A percentile compares a stretch with the other conserved stretches of the same genome.
Evolutionary conservation across 2,888 invertebrate species (phyloP).

Genomic region (Bibio marci): DNA sequence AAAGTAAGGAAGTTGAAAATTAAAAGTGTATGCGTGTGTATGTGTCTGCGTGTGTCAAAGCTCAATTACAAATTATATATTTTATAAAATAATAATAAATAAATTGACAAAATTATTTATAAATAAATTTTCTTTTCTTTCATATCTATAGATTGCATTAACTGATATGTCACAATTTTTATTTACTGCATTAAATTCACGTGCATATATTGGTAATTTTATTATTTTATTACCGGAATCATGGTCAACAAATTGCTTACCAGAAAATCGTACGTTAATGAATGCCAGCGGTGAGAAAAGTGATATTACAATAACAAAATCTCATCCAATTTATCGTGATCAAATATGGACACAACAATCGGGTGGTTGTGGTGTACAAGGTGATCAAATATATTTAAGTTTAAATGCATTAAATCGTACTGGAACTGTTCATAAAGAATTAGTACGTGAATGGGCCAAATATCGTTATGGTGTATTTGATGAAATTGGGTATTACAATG

Average conservation of each 20-base stretch:
- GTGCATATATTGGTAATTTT: constrained; percentile 37
- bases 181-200: constrained; percentile 36
- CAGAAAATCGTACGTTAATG: constrained; percentile 19
- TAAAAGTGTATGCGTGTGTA: no score
- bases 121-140: constrained; percentile 5
- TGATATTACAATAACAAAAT: constrained; percentile 34
- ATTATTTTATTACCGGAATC: constrained; percentile 39
- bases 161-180: constrained; percentile 37
- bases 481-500: constrained; percentile 40
- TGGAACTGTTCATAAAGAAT: constrained; percentile 23
- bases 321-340: constrained; percentile 34
- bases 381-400: constrained; percentile 38
- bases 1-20: no score
- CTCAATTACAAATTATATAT: no score
- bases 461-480: constrained; percentile 52
- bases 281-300: constrained; percentile 33
- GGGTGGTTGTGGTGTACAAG: constrained; percentile 36
- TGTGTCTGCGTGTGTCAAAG: no score
- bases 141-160: constrained; percentile 33
- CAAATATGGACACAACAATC: constrained; percentile 43
- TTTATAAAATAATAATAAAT: no score
- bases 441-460: constrained; percentile 46
- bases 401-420: constrained; percentile 22
- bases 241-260: constrained; percentile 37
- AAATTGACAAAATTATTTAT: no score